Evolutionary conservation across 2,888 invertebrate species (phyloP).

Genomic region (Noctua fimbriata): DNA sequence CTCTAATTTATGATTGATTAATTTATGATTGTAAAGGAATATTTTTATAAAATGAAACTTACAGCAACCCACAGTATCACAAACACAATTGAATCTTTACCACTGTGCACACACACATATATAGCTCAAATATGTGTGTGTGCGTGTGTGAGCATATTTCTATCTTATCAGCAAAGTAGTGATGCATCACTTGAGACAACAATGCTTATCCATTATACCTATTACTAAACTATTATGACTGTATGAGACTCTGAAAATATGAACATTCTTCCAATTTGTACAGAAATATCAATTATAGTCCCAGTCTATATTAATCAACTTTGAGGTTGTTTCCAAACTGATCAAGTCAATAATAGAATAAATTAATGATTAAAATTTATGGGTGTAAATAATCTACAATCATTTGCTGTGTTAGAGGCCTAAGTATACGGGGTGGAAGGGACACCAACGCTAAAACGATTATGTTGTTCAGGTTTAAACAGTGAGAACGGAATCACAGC

Average conservation of each 20-base stretch:
- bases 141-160: background rate
- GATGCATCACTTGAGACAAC: constrained; percentile 30
- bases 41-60: no score
- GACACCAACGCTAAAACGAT: no score
- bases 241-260: background rate
- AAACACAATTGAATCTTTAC: background rate
- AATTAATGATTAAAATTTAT: background rate
- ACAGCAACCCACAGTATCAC: background rate
- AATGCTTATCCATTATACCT: constrained; percentile 10
- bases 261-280: background rate
- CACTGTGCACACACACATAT: background rate
- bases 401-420: background rate
- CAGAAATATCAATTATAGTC: background rate
- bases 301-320: background rate
- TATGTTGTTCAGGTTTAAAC: no score
- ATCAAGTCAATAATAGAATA: background rate
- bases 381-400: background rate
- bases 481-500: no score
- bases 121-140: background rate
- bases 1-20: no score
- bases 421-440: background rate
- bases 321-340: background rate
- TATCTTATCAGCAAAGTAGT: constrained; percentile 35
- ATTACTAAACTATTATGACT: background rate
- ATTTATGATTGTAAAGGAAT: no score